phyloP scores from a whole-genome alignment of 2,797 vertebrate species.

The Emydoidea blandingii region DNA sequence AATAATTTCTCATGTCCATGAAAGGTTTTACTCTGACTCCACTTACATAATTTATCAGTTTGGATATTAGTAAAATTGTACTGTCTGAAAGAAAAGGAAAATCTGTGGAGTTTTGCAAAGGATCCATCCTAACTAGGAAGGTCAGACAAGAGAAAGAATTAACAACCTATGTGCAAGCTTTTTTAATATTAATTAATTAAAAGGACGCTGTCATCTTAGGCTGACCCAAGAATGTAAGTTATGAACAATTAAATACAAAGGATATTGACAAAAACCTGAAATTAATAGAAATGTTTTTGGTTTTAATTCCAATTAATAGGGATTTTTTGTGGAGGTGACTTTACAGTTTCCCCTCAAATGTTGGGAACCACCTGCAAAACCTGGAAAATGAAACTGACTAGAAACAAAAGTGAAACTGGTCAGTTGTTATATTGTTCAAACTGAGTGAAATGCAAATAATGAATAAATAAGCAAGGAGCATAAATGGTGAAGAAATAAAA shows the following conservation, averaged over 20 bases:
- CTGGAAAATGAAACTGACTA: background rate
- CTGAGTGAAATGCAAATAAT: background rate
- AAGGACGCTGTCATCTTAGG: background rate
- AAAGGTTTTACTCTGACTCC: slow-evolving; percentile 30
- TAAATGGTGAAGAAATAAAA: slow-evolving; percentile 49
- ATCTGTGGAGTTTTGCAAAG: slow-evolving; percentile 7
- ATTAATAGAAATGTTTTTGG: background rate
- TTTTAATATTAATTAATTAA: background rate
- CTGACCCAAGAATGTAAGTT: background rate
- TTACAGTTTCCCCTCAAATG: background rate
- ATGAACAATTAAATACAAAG: background rate
- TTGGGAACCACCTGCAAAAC: background rate
- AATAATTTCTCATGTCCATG: rapidly evolving
- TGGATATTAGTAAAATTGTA: slow-evolving; percentile 14
- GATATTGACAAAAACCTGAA: background rate
- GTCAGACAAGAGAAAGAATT: background rate
- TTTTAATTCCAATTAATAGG: background rate
- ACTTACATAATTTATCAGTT: slow-evolving; percentile 27
- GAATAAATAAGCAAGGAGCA: slow-evolving; percentile 43
- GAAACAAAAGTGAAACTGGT: background rate
- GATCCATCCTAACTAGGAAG: background rate
- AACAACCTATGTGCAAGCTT: background rate
- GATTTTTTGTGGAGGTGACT: background rate
- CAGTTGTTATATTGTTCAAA: background rate
- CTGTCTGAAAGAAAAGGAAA: slow-evolving; percentile 8